Base-by-base conservation (phyloP, 2,888 invertebrate species). In the Gymnosoma rotundatum region DNA sequence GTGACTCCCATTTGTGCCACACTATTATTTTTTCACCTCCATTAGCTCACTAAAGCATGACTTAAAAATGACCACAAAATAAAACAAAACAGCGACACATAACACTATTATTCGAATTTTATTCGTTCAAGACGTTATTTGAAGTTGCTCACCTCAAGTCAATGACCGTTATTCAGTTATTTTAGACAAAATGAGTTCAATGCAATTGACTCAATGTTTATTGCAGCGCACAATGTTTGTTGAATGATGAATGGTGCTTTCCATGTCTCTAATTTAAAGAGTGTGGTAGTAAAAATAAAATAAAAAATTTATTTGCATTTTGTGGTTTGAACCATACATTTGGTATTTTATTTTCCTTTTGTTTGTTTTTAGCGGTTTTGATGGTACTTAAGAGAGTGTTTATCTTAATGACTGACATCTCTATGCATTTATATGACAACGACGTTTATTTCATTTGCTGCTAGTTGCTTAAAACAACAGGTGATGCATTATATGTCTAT, bases 341-440 rank as follows among this genome's bases (percentile, higher is more conserved):
- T 64, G 48, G 75, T 74, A 67, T 66, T 76, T 76, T 16, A 70
- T 32, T 32, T 32, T 32, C 32, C 8, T 0, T 32, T 32, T 82
- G 52, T 75, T 75, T 70, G 64, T 70, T 82, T 69, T 82, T 70
- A 76, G 75, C 81, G 73, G 78, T 73, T 78, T 72, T 78, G 48
- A 72, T 83, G 67, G 78, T 64, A 67, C 63, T 73, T 82, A 56
- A 56, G 42, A 78, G 48, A 42, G 45, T 69, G 54, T 66, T 83
- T 83, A 80, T 80, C 83, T 83, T 76, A 72, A 80, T 72, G 67
- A 76, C 60, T 72, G 79, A 83, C 45, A 38, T 75, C 75, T 75
- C 70, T 80, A 76, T 83, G 72, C 52, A 54, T 56, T 78, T 45
- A 1, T 69, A 54, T 2, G 14, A 63, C 20, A 12, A 32, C 45